Evolutionary conservation across 2,888 invertebrate genomes (phyloP).

Genomic region (Oscheius sp.): DNA sequence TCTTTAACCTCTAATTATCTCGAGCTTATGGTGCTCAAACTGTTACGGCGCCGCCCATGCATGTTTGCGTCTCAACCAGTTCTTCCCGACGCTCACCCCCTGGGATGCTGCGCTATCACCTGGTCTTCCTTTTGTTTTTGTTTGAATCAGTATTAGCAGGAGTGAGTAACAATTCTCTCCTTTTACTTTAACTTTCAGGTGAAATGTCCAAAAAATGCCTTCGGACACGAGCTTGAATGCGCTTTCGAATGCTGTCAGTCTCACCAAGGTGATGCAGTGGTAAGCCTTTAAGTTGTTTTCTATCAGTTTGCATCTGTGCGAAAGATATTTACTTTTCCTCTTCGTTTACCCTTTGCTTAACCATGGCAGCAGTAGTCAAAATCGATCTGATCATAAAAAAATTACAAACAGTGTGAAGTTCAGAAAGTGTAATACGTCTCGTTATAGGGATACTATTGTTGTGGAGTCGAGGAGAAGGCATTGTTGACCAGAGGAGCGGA

Average conservation of each 20-base stretch:
- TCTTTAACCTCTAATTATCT: no score
- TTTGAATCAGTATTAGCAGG: conserved; percentile 5
- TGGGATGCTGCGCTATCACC: conserved; percentile 30
- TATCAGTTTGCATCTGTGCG: not conserved
- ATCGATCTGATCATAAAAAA: conserved; percentile 18
- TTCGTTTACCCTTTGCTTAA: conserved; percentile 19
- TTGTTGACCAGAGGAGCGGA: conserved; percentile 36
- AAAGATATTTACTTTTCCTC: not conserved
- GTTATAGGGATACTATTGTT: conserved; percentile 65
- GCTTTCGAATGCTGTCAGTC: conserved; percentile 62
- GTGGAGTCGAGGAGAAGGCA: conserved; percentile 57
- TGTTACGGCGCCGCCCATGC: conserved; percentile 25
- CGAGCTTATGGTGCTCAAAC: conserved; percentile 18
- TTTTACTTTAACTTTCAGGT: conserved; percentile 20
- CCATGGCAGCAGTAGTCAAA: conserved; percentile 11
- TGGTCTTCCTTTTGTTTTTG: conserved; percentile 21
- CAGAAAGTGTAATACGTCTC: not conserved
- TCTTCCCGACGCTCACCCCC: conserved; percentile 27
- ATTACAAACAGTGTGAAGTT: not conserved
- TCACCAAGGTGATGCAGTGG: conserved; percentile 54
- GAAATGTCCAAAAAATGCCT: conserved; percentile 50
- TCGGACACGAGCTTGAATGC: conserved; percentile 52
- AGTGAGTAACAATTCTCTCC: conserved; percentile 1
- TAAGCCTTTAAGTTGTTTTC: conserved; percentile 16
- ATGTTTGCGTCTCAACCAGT: conserved; percentile 29